Conservation (phyloP, 1,140 invertebrate species). For the Sitophilus oryzae region DNA sequence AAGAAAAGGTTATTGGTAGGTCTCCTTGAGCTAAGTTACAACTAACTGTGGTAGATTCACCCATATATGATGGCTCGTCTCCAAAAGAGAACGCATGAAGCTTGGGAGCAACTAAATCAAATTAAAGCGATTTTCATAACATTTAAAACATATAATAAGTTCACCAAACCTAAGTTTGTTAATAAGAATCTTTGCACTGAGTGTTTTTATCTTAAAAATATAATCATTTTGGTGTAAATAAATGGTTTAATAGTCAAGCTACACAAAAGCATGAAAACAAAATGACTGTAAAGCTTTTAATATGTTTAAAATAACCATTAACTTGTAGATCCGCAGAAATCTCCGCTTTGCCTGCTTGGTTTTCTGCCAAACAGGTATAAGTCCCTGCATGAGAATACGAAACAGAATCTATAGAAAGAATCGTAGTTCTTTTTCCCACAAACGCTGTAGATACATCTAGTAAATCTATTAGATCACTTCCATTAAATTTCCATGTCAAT, state of each 20-base stretch:
- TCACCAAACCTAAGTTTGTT: slow-evolving; percentile 52
- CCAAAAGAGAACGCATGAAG: slow-evolving; percentile 62
- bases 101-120: slow-evolving; percentile 46
- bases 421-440: slow-evolving; percentile 41
- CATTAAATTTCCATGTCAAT: slow-evolving; percentile 61
- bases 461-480: slow-evolving; percentile 46
- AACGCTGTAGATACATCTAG: slow-evolving; percentile 47
- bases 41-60: slow-evolving; percentile 36
- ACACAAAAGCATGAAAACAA: too few species aligned
- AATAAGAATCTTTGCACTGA: too few species aligned
- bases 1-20: slow-evolving; percentile 52
- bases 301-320: slow-evolving; percentile 27
- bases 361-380: slow-evolving; percentile 61
- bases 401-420: slow-evolving; percentile 64
- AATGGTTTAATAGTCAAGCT: too few species aligned
- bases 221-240: too few species aligned
- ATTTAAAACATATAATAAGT: slow-evolving; percentile 64
- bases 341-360: slow-evolving; percentile 56
- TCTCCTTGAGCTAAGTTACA: slow-evolving; percentile 34
- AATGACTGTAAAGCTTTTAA: neutral
- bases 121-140: slow-evolving; percentile 67
- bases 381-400: slow-evolving; percentile 59
- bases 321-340: slow-evolving; percentile 29
- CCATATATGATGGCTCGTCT: slow-evolving; percentile 47
- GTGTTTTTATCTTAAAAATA: too few species aligned